Evolutionary conservation across 2,113 vertebrate species (phyloP).

Genomic region (cattle (Bos taurus)): DNA sequence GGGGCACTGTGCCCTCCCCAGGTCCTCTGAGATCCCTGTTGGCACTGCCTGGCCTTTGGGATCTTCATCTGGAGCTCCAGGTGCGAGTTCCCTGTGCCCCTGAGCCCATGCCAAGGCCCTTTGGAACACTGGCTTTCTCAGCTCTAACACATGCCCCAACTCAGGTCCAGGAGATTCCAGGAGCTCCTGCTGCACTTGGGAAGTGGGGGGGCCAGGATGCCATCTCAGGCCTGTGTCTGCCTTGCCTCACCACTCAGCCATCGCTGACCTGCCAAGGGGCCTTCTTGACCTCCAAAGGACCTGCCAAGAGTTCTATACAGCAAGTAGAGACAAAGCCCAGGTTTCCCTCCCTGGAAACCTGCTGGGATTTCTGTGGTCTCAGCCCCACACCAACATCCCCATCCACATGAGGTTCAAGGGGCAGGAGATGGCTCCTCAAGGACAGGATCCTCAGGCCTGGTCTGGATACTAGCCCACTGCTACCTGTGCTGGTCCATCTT

Average conservation of each 20-base stretch:
- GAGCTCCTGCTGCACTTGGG: neutral
- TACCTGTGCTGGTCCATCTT: too few relatives aligned
- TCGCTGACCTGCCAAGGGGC: neutral
- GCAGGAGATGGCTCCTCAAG: neutral
- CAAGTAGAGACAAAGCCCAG: neutral
- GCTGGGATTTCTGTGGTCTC: neutral
- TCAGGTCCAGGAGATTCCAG: neutral
- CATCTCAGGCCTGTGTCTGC: neutral
- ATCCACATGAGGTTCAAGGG: neutral
- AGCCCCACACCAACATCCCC: neutral
- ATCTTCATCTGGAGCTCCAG: neutral
- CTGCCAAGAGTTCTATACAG: neutral
- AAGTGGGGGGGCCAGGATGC: too few relatives aligned
- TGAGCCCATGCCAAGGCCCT: neutral
- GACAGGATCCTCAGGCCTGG: neutral
- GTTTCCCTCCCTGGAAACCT: neutral
- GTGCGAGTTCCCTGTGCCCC: too few relatives aligned
- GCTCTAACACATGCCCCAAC: neutral
- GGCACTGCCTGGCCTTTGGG: neutral
- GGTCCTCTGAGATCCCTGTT: neutral
- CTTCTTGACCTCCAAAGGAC: neutral
- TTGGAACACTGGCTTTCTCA: neutral
- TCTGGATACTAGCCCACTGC: neutral
- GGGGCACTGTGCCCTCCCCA: fast-evolving
- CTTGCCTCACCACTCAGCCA: neutral